phyloP scores from a whole-genome alignment of 2,888 invertebrate genomes.

The Platerodrilus igneus region DNA sequence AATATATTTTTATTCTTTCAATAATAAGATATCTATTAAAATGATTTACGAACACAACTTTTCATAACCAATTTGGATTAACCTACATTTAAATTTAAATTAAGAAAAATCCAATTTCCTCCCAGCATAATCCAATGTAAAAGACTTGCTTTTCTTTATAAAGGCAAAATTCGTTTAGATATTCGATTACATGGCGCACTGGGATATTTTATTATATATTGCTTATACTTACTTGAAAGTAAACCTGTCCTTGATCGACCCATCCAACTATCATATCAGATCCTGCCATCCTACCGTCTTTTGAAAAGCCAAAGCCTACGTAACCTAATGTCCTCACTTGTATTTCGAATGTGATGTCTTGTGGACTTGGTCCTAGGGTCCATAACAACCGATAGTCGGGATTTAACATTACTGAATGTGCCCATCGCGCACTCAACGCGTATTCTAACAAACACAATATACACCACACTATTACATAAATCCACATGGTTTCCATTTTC shows the following conservation, averaged over 20 bases:
- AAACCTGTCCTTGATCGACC: constrained; percentile 77
- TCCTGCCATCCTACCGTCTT: constrained; percentile 71
- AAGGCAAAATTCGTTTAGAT: too few species aligned
- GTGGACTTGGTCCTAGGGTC: constrained; percentile 64
- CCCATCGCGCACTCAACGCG: constrained; percentile 43
- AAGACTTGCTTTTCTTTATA: too few species aligned
- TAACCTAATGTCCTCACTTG: constrained; percentile 81
- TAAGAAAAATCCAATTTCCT: too few species aligned
- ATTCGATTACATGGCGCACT: neutral
- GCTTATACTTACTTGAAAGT: constrained; percentile 67
- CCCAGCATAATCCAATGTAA: too few species aligned
- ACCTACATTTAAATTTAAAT: too few species aligned
- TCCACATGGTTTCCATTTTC: constrained; percentile 24
- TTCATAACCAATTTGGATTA: too few species aligned
- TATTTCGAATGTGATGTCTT: constrained; percentile 77
- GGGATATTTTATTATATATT: too few species aligned
- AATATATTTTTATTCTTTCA: too few species aligned
- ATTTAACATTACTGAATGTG: constrained; percentile 52
- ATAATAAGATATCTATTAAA: too few species aligned
- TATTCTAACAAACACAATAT: constrained; percentile 42
- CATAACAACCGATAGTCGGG: constrained; percentile 60
- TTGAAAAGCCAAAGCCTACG: constrained; percentile 82
- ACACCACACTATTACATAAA: constrained; percentile 32
- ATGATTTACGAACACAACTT: too few species aligned
- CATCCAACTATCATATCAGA: constrained; percentile 87